A percentile compares a stretch with the other conserved stretches of the same genome.
Evolutionary conservation across 2,797 vertebrate species (phyloP).

Genomic region (Hydrolagus colliei): DNA sequence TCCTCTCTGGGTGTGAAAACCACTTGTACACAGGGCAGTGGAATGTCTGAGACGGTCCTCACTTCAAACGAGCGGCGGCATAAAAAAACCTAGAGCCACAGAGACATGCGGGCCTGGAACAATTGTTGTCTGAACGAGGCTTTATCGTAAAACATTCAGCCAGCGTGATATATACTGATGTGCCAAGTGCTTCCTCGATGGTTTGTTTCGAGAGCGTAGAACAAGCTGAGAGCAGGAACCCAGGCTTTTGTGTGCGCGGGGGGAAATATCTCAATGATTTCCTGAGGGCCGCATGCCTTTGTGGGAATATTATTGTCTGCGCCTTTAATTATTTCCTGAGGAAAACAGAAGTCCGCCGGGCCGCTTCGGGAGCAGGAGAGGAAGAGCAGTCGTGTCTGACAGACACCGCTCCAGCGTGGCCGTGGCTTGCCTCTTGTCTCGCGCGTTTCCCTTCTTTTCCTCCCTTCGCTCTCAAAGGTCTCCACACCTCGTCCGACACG

Average conservation of each 20-base stretch:
- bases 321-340: conserved; percentile 71
- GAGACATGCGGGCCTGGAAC: conserved; percentile 45
- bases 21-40: too few relatives aligned
- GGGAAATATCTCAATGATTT: conserved; percentile 51
- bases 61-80: too few relatives aligned
- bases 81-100: conserved; percentile 22
- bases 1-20: too few relatives aligned
- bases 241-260: conserved; percentile 43
- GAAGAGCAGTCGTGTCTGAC: conserved; percentile 55
- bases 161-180: conserved; percentile 46
- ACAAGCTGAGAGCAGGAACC: conserved; percentile 40
- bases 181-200: conserved; percentile 52
- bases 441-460: conserved; percentile 48
- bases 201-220: conserved; percentile 54
- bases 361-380: conserved; percentile 53
- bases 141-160: conserved; percentile 50
- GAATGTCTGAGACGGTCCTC: too few relatives aligned
- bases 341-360: conserved; percentile 59
- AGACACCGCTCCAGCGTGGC: conserved; percentile 44
- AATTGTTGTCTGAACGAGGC: conserved; percentile 41
- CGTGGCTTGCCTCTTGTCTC: conserved; percentile 55
- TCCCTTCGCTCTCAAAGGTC: background rate
- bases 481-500: background rate
- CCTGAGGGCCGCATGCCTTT: conserved; percentile 39
- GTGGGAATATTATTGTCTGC: conserved; percentile 45